phyloP scores from a whole-genome alignment of 2,113 vertebrate species.

The Fregetta grallaria region DNA sequence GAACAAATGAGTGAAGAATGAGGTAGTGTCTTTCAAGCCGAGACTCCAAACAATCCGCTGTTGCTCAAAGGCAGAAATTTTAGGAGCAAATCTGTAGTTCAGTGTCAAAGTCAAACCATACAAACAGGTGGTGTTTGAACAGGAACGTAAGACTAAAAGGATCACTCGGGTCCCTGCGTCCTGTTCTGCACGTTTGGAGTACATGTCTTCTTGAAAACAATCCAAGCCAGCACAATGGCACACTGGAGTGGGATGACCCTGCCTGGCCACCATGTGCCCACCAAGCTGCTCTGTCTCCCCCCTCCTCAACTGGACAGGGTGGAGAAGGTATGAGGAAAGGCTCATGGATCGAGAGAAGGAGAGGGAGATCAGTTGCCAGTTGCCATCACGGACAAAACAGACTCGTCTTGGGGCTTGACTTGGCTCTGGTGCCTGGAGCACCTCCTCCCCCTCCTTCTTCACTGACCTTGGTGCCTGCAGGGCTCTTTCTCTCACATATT shows the following conservation, averaged over 20 bases:
- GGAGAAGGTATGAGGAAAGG: background rate
- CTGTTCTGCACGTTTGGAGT: background rate
- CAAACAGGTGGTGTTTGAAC: background rate
- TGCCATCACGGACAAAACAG: background rate
- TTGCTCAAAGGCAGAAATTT: background rate
- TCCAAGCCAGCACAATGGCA: background rate
- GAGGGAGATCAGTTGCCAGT: background rate
- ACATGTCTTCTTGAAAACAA: background rate
- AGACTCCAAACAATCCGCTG: background rate
- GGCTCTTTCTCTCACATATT: background rate
- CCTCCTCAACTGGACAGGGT: background rate
- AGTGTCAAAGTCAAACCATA: background rate
- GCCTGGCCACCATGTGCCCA: background rate
- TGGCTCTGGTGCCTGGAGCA: no score
- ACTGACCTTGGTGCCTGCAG: background rate
- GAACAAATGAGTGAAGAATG: background rate
- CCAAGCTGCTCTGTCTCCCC: background rate
- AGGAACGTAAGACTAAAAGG: background rate
- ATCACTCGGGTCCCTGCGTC: accelerated
- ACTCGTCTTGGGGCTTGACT: background rate
- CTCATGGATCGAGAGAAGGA: background rate
- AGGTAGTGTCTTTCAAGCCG: background rate
- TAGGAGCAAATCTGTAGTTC: background rate
- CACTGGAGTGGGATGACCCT: background rate
- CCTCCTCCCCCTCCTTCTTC: background rate